Evolutionary conservation across 2,888 invertebrate species (phyloP).

Genomic region (Cerceris rybyensis): DNA sequence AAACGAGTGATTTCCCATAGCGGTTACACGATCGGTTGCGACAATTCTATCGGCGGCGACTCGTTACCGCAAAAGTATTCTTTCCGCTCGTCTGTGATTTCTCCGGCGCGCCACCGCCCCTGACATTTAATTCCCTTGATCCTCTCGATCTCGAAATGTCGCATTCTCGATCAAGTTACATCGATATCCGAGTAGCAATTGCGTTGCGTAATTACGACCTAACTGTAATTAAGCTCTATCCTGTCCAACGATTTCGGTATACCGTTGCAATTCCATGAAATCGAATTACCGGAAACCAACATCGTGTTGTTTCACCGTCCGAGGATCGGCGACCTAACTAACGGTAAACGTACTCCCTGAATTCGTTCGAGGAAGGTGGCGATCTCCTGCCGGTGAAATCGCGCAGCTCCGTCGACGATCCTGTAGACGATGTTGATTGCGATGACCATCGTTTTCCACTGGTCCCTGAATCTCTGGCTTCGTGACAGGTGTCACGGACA

Average conservation of each 20-base stretch:
- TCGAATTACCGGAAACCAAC: too few relatives aligned
- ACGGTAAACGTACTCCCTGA: slow-evolving; percentile 75
- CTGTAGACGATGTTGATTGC: slow-evolving; percentile 41
- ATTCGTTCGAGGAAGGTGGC: slow-evolving; percentile 62
- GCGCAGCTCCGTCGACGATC: slow-evolving; percentile 48
- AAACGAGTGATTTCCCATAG: slow-evolving; percentile 2
- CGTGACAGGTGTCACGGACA: slow-evolving; percentile 70
- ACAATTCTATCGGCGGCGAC: neutral
- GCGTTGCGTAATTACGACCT: too few relatives aligned
- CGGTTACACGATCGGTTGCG: slow-evolving; percentile 6
- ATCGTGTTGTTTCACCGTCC: neutral
- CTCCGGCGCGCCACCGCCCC: neutral
- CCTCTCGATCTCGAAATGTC: neutral
- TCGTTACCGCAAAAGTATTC: neutral
- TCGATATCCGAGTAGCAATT: too few relatives aligned
- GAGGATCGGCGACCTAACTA: neutral
- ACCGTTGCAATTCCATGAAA: too few relatives aligned
- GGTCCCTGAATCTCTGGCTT: slow-evolving; percentile 55
- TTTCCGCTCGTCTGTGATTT: neutral
- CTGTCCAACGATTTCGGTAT: too few relatives aligned
- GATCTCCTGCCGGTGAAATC: slow-evolving; percentile 55
- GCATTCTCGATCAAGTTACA: neutral
- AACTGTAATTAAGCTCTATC: too few relatives aligned
- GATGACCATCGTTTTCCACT: slow-evolving; percentile 57
- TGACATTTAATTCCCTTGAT: neutral